A percentile compares a stretch with the other conserved stretches of the same genome.
phyloP scores from a whole-genome alignment of 2,113 vertebrate genomes.

The Hylia prasina region DNA sequence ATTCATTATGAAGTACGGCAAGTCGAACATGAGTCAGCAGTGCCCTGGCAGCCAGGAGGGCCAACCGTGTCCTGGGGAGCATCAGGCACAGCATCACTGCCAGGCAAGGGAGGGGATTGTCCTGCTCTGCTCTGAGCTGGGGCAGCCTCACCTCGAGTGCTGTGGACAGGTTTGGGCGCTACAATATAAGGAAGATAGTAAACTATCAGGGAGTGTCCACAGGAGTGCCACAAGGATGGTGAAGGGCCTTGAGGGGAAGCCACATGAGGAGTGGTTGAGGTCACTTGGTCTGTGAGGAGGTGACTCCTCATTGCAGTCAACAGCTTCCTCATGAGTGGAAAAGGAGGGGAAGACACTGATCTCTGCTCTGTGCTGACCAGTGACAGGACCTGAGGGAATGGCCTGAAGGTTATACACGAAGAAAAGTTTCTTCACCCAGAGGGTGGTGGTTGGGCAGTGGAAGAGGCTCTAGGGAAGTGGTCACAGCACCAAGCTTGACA shows the following conservation, averaged over 20 bases:
- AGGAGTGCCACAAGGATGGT: neutral
- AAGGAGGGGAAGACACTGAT: neutral
- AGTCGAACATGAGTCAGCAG: neutral
- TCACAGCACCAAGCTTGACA: neutral
- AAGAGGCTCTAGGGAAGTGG: neutral
- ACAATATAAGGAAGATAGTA: neutral
- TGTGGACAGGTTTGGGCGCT: rapidly evolving
- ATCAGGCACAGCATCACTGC: rapidly evolving
- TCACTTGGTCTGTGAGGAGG: neutral
- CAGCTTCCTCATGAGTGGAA: neutral
- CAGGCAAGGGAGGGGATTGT: rapidly evolving
- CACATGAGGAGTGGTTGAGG: rapidly evolving
- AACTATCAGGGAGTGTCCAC: neutral
- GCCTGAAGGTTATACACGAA: rapidly evolving
- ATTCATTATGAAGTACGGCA: neutral
- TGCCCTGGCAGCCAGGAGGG: neutral
- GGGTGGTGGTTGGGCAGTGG: neutral
- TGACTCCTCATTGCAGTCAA: rapidly evolving
- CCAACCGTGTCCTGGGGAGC: rapidly evolving
- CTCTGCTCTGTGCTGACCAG: neutral
- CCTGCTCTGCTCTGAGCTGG: rapidly evolving
- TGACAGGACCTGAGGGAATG: neutral
- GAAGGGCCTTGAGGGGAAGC: neutral
- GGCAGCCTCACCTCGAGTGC: rapidly evolving
- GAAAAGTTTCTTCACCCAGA: neutral